Percentiles rank a stretch among this genome's conserved stretches.
Conservation (phyloP, 2,113 vertebrate genomes). For the Otocyon megalotis region DNA sequence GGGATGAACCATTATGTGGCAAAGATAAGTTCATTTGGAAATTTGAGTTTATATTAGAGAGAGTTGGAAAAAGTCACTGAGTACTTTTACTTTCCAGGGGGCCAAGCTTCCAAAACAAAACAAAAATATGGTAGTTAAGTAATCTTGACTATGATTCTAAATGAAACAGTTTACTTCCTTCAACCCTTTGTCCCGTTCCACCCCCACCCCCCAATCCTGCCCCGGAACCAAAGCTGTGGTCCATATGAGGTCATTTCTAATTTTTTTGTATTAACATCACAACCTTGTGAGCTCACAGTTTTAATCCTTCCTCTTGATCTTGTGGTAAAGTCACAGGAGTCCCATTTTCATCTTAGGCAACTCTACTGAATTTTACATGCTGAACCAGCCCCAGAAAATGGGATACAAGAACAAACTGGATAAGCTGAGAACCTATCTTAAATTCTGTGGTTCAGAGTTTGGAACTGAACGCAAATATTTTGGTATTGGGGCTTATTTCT, state of each 20-base stretch:
- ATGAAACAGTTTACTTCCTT: neutral
- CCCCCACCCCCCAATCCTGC: neutral
- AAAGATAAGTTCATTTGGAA: neutral
- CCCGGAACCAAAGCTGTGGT: neutral
- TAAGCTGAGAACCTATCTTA: slow-evolving; percentile 56
- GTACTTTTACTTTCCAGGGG: neutral
- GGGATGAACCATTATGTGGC: neutral
- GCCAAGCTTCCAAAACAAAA: neutral
- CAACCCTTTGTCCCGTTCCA: neutral
- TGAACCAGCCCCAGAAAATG: neutral
- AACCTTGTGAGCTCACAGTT: neutral
- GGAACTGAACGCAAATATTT: slow-evolving; percentile 74
- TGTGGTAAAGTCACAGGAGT: slow-evolving; percentile 62
- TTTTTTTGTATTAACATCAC: slow-evolving; percentile 1
- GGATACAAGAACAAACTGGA: slow-evolving; percentile 11
- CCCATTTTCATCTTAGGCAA: slow-evolving; percentile 41
- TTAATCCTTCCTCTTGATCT: slow-evolving; percentile 63
- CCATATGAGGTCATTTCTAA: neutral
- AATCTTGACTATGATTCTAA: neutral
- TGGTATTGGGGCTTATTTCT: slow-evolving; percentile 61
- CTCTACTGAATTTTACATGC: slow-evolving; percentile 6
- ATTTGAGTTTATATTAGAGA: neutral
- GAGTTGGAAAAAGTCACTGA: neutral
- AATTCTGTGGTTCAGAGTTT: slow-evolving; percentile 69
- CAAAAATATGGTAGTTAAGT: neutral